Evolutionary conservation across 2,888 invertebrate species (phyloP), one percentile per base, ranked within the genome.

Genomic region (Noctua fimbriata): DNA sequence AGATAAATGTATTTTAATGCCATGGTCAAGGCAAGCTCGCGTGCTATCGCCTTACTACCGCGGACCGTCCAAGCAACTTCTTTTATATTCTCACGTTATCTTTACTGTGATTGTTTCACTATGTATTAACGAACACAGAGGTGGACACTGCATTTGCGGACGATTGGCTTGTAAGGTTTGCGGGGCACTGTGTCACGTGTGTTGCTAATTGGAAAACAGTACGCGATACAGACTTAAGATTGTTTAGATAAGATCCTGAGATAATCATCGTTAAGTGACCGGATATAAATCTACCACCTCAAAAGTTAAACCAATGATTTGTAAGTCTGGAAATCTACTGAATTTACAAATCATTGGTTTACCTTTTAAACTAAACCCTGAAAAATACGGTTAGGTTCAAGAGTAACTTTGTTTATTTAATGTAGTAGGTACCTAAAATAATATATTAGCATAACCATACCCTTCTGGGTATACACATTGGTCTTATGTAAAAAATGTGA

Each of bases 11-110:
- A 92, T 93, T 93, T 95, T 89, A 94, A 94, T 93, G 94, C 94
- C 96, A 96, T 95, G 93, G 94, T 94, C 95, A 94, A 93, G 92
- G 92, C 93, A 93, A 94, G 93, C 92, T 92, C 92, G 89, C 92
- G 92, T 91, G 93, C 92, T 92, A 90, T 92, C 92, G 90, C 91
- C 91, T 92, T 86, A 94, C 94, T 93, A 93, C 92, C 89, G 90
- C 89, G 85, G 87, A 80, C 82, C 86, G 86, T 89, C 84, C 89
- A 89, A 82, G 88, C 88, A 87, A 92, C 91, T 92, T 93, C 95
- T 94, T 94, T 93, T 96, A 95, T 95, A 94, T 94, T 92, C 91
- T 92, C 90, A 83, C 87, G 88, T 87, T 92, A 92, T 93, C 92
- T 90, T 89, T 85, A 88, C 86, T 91, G 89, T 87, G 87, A 87